A percentile compares a stretch with the other conserved stretches of the same genome.
phyloP scores from a whole-genome alignment of 2,888 invertebrate genomes.

The Alloscopus bannaensis region DNA sequence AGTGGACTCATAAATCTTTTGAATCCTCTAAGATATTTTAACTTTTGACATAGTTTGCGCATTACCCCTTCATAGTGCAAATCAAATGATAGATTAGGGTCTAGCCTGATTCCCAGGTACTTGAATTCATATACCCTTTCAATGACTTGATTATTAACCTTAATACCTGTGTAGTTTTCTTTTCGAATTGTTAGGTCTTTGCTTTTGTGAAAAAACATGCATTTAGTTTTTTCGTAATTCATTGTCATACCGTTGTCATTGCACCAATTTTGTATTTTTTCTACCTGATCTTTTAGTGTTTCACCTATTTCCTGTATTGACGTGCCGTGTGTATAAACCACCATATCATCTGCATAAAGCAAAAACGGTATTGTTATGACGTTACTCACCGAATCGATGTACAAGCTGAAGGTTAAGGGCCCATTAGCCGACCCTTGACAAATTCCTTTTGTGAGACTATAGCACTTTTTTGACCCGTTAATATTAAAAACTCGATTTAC shows the following conservation, averaged over 20 bases:
- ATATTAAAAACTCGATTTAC: conserved; percentile 18
- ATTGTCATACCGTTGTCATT: background rate
- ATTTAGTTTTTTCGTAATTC: background rate
- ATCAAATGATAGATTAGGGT: background rate
- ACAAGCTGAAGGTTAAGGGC: conserved; percentile 46
- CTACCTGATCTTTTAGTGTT: background rate
- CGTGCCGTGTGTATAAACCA: conserved; percentile 31
- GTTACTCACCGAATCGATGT: conserved; percentile 35
- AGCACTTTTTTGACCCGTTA: conserved; percentile 1
- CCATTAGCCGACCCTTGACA: conserved; percentile 51
- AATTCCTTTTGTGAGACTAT: conserved; percentile 29
- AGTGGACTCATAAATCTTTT: background rate
- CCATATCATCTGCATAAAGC: conserved; percentile 57
- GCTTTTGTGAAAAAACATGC: background rate
- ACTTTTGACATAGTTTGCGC: background rate
- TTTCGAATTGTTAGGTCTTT: background rate
- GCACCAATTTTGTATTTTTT: background rate
- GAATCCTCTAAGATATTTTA: background rate
- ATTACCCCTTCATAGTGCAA: background rate
- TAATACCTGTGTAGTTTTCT: background rate
- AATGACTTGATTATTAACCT: background rate
- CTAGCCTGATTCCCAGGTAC: background rate
- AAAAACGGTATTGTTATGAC: conserved; percentile 16
- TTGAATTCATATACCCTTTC: background rate
- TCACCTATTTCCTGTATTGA: background rate